Percentiles rank a stretch among this genome's conserved stretches.
Conservation (phyloP, 1,140 invertebrate species). For the Drosophila biarmipes region DNA sequence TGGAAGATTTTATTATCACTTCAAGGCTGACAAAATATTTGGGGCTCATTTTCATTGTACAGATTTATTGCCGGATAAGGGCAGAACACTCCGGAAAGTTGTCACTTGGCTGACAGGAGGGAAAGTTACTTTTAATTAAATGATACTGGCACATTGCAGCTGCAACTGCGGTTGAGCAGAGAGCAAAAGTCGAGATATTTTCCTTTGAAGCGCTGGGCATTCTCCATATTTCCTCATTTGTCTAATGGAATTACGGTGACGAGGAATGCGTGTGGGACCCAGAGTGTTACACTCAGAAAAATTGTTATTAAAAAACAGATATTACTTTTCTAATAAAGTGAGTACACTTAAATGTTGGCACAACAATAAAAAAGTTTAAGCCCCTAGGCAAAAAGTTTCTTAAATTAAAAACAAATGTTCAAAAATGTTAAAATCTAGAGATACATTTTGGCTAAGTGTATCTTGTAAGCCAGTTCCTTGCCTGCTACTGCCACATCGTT, state of each 20-base stretch:
- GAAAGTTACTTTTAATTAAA: constrained; percentile 45
- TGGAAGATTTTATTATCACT: constrained; percentile 35
- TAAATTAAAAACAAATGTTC: no score
- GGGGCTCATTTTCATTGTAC: neutral
- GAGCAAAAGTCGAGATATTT: neutral
- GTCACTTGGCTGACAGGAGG: constrained; percentile 2
- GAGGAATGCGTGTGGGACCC: constrained; percentile 12
- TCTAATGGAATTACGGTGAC: constrained; percentile 43
- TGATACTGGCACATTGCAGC: constrained; percentile 4
- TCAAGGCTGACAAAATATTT: constrained; percentile 39
- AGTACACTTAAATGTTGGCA: no score
- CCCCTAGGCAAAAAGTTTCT: no score
- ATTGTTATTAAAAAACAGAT: neutral
- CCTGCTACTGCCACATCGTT: neutral
- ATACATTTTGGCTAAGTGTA: neutral
- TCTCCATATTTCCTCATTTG: constrained; percentile 16
- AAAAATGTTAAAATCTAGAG: neutral
- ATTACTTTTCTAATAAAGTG: no score
- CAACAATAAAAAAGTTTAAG: no score
- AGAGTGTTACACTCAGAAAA: neutral
- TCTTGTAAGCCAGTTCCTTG: neutral
- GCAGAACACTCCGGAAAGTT: neutral
- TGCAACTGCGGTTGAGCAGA: constrained; percentile 1
- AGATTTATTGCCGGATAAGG: constrained; percentile 17
- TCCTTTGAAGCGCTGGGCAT: constrained; percentile 2